Evolutionary conservation across 1,140 invertebrate species (phyloP).

Genomic region (Liolophura sinensis): DNA sequence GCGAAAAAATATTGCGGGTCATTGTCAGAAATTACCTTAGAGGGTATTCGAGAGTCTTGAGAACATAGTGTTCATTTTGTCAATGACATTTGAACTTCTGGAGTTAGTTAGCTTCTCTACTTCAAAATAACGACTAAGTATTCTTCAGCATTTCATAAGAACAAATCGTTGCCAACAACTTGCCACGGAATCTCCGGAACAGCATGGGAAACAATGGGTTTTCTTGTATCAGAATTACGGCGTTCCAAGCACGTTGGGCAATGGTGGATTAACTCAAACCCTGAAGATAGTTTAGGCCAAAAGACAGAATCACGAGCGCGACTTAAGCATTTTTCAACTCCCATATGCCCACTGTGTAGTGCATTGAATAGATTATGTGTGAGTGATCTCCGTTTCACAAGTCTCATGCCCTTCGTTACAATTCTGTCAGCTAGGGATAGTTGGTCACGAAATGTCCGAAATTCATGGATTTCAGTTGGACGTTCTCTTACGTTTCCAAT

Average conservation of each 20-base stretch:
- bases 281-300: not conserved
- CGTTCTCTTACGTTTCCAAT: not conserved
- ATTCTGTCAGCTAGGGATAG: not conserved
- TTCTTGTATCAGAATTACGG: not conserved
- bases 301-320: not conserved
- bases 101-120: not conserved
- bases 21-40: slow-evolving; percentile 21
- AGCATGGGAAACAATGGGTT: not conserved
- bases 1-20: not conserved
- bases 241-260: not conserved
- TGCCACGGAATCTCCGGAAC: slow-evolving; percentile 8
- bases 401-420: not conserved
- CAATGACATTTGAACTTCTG: slow-evolving; percentile 7
- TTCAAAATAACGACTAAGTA: slow-evolving; percentile 9
- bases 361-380: not conserved
- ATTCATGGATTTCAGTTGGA: slow-evolving; percentile 1
- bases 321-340: not conserved
- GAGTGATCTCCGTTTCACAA: not conserved
- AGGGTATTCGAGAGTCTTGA: slow-evolving; percentile 25
- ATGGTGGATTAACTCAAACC: not conserved
- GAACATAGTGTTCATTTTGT: slow-evolving; percentile 10
- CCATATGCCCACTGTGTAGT: not conserved
- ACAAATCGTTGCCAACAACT: slow-evolving; percentile 11
- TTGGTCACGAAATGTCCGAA: not conserved
- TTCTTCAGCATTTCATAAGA: not conserved